Conservation (phyloP, 2,113 vertebrate genomes). For the Brienomyrus brachyistius region DNA sequence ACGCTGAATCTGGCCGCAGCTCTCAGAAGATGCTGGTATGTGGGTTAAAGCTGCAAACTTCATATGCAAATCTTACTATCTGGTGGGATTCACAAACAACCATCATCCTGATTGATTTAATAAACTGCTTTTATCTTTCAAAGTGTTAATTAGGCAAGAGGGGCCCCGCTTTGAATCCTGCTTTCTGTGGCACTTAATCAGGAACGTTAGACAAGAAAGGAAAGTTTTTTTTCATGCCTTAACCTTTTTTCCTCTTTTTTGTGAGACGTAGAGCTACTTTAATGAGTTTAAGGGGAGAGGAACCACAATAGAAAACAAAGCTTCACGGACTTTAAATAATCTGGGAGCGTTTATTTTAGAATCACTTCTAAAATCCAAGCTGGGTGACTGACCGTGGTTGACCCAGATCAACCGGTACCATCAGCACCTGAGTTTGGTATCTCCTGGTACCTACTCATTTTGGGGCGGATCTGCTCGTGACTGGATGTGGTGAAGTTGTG, state of each 20-base stretch:
- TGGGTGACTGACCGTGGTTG: background rate
- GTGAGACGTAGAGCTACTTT: conserved; percentile 29
- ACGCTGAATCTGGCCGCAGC: conserved; percentile 79
- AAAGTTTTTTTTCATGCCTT: conserved; percentile 44
- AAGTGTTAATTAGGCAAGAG: conserved; percentile 99
- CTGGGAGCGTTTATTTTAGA: background rate
- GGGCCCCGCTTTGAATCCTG: conserved; percentile 68
- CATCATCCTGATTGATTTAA: conserved; percentile 98
- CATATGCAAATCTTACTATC: conserved; percentile 99
- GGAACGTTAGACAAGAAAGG: conserved; percentile 53
- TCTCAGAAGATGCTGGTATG: conserved; percentile 86
- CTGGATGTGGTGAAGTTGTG: background rate
- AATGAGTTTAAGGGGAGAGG: conserved; percentile 16
- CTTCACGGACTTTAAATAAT: conserved; percentile 10
- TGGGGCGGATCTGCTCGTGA: background rate
- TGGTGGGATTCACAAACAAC: conserved; percentile 98
- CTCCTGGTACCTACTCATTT: background rate
- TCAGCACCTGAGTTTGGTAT: background rate
- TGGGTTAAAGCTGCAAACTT: conserved; percentile 95
- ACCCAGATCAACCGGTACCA: background rate
- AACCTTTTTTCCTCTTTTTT: conserved; percentile 31
- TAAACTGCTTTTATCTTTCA: conserved; percentile 98
- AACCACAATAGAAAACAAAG: background rate
- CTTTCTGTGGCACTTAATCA: conserved; percentile 49
- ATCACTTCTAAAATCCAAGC: background rate